Conservation (phyloP, 2,113 vertebrate genomes). For the Pluvianellus socialis region DNA sequence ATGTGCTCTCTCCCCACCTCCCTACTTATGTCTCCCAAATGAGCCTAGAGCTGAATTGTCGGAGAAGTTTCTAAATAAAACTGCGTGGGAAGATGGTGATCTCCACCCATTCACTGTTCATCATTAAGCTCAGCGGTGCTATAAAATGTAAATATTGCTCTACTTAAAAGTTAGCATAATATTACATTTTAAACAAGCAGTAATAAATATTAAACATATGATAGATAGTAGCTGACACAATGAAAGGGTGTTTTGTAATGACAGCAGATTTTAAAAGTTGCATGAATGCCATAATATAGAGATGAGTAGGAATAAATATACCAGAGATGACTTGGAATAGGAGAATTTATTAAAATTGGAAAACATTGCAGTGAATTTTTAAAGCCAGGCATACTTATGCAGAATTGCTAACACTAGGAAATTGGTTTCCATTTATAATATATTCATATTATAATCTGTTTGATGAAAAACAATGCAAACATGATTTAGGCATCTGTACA, state of each 20-base stretch:
- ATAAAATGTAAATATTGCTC: not conserved
- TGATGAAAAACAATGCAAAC: conserved; percentile 53
- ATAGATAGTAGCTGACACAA: not conserved
- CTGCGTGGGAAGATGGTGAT: not conserved
- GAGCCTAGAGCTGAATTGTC: not conserved
- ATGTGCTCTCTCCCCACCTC: not conserved
- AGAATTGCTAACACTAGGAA: not conserved
- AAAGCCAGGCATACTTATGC: conserved; percentile 15
- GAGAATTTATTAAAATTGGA: conserved; percentile 38
- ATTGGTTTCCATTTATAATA: conserved; percentile 40
- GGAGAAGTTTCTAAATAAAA: not conserved
- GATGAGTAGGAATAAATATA: not conserved
- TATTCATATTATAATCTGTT: conserved; percentile 33
- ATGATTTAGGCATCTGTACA: conserved; percentile 11
- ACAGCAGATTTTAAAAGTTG: not conserved
- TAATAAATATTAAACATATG: not conserved
- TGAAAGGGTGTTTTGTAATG: not conserved
- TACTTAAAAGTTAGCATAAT: not conserved
- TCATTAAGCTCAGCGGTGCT: not conserved
- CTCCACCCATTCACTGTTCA: not conserved
- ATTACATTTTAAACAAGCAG: not conserved
- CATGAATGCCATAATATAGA: not conserved
- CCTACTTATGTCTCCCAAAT: not conserved
- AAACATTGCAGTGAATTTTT: not conserved
- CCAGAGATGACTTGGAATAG: conserved; percentile 37